These are phyloP conservation scores for Parauchenoglanis punctatus DNA, from an alignment of 2,797 vertebrate species.

Conservation along the genomic window DNA sequence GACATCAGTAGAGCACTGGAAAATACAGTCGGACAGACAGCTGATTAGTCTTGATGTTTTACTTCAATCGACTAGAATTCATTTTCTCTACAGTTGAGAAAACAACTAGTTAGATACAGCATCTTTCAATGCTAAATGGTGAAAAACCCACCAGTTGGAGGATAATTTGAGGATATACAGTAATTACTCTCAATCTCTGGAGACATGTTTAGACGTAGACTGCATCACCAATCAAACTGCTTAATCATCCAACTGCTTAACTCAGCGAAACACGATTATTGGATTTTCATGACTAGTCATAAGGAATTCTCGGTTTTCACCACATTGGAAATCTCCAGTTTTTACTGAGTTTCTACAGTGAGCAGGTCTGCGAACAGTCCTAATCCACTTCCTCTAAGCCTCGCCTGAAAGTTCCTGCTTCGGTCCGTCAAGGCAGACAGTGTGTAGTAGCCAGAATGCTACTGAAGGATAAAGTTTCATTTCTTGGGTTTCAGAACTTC, in stretches of 20 bases:
- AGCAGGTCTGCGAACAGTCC: not conserved
- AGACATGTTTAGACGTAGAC: not conserved
- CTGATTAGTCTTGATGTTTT: not conserved
- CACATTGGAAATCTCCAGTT: not conserved
- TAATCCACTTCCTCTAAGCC: slow-evolving; percentile 33
- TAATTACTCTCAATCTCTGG: not conserved
- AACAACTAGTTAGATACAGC: not conserved
- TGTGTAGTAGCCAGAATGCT: not conserved
- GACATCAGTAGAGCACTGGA: not conserved
- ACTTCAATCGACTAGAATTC: not conserved
- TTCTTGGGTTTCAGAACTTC: slow-evolving; percentile 27
- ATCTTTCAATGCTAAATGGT: not conserved
- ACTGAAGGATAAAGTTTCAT: not conserved
- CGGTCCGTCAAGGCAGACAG: not conserved
- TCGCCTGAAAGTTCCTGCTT: slow-evolving; percentile 21
- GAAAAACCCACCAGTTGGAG: not conserved
- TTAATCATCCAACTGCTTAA: not conserved
- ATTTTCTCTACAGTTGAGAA: not conserved
- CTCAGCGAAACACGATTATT: not conserved
- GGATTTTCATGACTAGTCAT: not conserved
- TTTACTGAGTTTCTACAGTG: not conserved
- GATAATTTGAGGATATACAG: not conserved
- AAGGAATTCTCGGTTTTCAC: not conserved
- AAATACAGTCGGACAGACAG: not conserved
- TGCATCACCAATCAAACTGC: not conserved